A percentile compares a stretch with the other conserved stretches of the same genome.
phyloP scores from a whole-genome alignment of 2,113 vertebrate genomes.

The Trachemys scripta region DNA sequence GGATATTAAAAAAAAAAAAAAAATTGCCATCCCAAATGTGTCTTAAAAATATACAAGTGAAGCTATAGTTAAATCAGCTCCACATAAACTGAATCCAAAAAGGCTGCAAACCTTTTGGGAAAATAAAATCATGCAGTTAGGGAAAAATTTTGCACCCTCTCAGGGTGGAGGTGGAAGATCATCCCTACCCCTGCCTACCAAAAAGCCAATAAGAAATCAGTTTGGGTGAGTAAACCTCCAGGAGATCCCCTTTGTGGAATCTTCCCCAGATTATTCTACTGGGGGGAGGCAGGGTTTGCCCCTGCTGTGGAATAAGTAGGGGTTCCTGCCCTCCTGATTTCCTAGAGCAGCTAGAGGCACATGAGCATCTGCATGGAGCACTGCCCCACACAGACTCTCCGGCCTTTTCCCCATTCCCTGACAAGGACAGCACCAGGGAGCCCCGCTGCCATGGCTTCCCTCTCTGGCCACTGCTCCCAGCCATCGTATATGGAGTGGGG shows the following conservation, averaged over 20 bases:
- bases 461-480: neutral
- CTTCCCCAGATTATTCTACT: neutral
- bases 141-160: neutral
- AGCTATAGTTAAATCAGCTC: neutral
- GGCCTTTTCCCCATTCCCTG: neutral
- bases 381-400: neutral
- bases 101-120: neutral
- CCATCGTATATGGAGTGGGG: neutral
- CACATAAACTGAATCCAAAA: neutral
- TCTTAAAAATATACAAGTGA: conserved; percentile 23
- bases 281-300: rapidly evolving
- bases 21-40: neutral
- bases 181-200: rapidly evolving
- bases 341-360: neutral
- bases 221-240: rapidly evolving
- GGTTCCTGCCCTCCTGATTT: neutral
- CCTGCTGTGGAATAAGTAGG: neutral
- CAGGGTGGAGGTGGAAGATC: too few relatives aligned
- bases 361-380: neutral
- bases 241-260: neutral
- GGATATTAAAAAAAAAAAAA: neutral
- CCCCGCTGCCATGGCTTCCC: neutral
- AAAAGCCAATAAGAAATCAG: neutral
- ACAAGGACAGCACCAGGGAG: neutral
- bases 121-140: neutral